Percentiles rank a stretch among this genome's conserved stretches.
phyloP scores from a whole-genome alignment of 1,140 invertebrate species.

The Coptotermes formosanus region DNA sequence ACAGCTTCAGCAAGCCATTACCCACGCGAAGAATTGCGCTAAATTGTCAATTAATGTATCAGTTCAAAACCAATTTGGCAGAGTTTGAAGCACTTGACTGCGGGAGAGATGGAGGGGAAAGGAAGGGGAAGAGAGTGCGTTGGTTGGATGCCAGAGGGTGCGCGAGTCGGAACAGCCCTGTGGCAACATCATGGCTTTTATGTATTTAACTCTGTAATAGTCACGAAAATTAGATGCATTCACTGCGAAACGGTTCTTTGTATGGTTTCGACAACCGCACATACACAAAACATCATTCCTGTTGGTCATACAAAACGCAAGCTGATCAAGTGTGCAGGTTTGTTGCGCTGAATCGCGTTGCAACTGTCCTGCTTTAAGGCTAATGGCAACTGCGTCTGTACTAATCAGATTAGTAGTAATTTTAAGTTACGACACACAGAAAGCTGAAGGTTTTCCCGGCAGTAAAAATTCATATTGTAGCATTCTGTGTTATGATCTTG shows the following conservation, averaged over 20 bases:
- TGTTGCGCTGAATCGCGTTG: too few relatives aligned
- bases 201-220: slow-evolving; percentile 19
- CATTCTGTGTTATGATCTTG: too few relatives aligned
- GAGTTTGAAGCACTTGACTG: slow-evolving; percentile 34
- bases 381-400: background rate
- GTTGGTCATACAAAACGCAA: too few relatives aligned
- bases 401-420: too few relatives aligned
- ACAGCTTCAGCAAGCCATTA: slow-evolving; percentile 36
- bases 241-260: slow-evolving; percentile 18
- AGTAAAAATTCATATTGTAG: too few relatives aligned
- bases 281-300: too few relatives aligned
- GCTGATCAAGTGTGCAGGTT: too few relatives aligned
- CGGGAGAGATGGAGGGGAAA: slow-evolving; percentile 11
- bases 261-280: background rate
- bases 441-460: too few relatives aligned
- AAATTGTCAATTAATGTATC: slow-evolving; percentile 36
- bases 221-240: slow-evolving; percentile 25
- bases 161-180: background rate
- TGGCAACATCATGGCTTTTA: background rate
- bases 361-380: too few relatives aligned
- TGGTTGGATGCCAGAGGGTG: slow-evolving; percentile 14
- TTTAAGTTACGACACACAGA: too few relatives aligned
- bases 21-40: slow-evolving; percentile 34
- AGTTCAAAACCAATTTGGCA: slow-evolving; percentile 38
- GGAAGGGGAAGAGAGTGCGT: slow-evolving; percentile 9